Conservation (phyloP, 2,888 invertebrate genomes). For the Chrysotoxum bicinctum region DNA sequence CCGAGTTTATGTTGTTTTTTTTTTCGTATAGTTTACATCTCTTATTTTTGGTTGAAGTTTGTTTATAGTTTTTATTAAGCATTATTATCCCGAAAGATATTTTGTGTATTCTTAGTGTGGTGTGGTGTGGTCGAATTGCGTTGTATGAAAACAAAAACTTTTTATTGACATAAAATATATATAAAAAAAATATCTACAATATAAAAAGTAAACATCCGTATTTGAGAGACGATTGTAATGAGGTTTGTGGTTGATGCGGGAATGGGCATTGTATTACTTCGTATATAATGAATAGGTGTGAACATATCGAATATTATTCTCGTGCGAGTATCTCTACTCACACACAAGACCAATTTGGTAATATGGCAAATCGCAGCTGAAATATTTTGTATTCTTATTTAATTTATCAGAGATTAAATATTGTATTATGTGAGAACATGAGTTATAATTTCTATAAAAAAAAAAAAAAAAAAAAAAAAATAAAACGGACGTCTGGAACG, state of each 20-base stretch:
- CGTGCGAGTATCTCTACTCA: neutral
- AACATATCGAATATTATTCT: neutral
- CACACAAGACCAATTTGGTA: neutral
- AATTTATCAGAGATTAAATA: neutral
- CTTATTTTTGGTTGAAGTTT: neutral
- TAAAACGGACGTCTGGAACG: too few species aligned
- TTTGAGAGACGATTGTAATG: constrained; percentile 29
- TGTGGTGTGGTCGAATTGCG: constrained; percentile 43
- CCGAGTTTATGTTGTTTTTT: neutral
- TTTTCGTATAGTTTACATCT: neutral
- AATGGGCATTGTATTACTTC: constrained; percentile 17
- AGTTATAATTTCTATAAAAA: neutral
- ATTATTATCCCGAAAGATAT: constrained; percentile 1
- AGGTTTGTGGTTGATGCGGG: constrained; percentile 10
- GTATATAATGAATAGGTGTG: constrained; percentile 1
- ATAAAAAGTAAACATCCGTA: constrained; percentile 39
- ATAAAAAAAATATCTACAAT: neutral
- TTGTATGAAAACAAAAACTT: constrained; percentile 48
- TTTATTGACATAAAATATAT: constrained; percentile 42
- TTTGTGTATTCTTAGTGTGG: constrained; percentile 15
- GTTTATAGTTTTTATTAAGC: constrained; percentile 51
- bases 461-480: too few species aligned
- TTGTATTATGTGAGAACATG: neutral
- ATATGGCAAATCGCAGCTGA: neutral
- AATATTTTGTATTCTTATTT: neutral